Evolutionary conservation across 1,140 invertebrate species (phyloP), one percentile per base, ranked within the genome.

Genomic region (Papilio polytes): DNA sequence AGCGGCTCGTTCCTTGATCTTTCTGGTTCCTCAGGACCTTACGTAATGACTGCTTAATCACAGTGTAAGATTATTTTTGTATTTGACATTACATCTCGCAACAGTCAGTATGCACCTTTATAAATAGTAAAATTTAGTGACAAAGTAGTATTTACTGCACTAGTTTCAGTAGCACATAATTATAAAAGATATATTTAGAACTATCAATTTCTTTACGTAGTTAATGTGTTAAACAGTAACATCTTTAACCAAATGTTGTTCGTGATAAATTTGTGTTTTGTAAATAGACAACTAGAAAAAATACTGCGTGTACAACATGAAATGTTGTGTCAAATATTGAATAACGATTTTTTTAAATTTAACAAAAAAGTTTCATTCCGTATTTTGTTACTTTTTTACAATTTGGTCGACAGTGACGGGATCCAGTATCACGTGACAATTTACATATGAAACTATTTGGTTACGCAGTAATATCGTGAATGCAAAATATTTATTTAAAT

Each of bases 381-480:
- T 59, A 56, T 13, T 59, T 63, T 63, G 59, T 66, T 12, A 15
- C 20, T 31, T 66, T 66, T 66, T 66, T 66, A 66, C 63, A 31
- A 66, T 66, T 15, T 66, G 12, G 12, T 66, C 22, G 63, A 66
- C 26, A 66, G 1, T 66, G 63, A 66, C 22, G 22, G 12, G 26
- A 31, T 12, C 22, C 10, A 3, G 63, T 15, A 22, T 66, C 63
- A 66, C 2, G 63, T 6, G 63, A 66, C 59, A 26, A 63, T 63
- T 31, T 66, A 66, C 63, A 36, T 13, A 31, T 66, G 26, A 66
- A 66, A 26, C 22, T 31, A 26, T 66, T 66, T 66, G 59, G 59
- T 66, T 66, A 66, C 63, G 26, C 22, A 66, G 26, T 66, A 31
- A 66, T 66, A 31, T 66, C 31, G 63, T 31, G 13, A 15, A 26